Base-by-base conservation (phyloP, 2,113 vertebrate genomes). In the Tenrec ecaudatus region DNA sequence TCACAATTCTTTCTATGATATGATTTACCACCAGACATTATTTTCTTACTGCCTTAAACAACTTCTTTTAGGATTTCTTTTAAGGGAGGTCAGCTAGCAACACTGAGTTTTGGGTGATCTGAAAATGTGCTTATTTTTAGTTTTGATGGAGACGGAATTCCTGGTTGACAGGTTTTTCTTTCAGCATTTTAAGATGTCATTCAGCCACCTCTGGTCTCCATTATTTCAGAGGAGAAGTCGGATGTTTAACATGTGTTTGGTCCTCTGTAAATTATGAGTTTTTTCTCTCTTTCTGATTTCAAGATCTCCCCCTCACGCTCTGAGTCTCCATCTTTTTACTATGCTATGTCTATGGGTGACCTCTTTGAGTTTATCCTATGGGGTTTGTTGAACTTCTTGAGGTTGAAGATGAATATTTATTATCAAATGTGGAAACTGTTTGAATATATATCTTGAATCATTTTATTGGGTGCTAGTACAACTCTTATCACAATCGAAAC, bases 401-500 rank as follows among this genome's bases (percentile, higher is more conserved):
- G 47, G 86, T 91, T 88, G 33, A 96, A 88, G 73, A 92, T 7
- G 3, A 82, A 93, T 85, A 40, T 87, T 80, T 89, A 31, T 71
- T 69, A 89, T 87, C 19, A 82, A 64, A 58, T 75, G 82, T 82
- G 40, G 68, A 11, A 40, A 3, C 5, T 58, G 5, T 58, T 58
- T 58, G 5, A 58, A 14, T 58, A 58, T 4, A 58, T 58, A 58
- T 58, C 7, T 40, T 40, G 7, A 40, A 40, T 40, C 40, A 40
- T 40, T 40, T 40, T 40, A 40, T 40, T 40, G 40, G 40, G 40
- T 40, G 7, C 40, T 40, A 3, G 40, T 7, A 40, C 40, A 40
- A 40, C 40, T 40, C 40, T 40, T 40, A 40, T 40, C 40, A 40
- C 40, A 4, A 40, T 40, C 40, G 4, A 40, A 4, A 40, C 40